These are phyloP conservation scores for Amblyopsis hoosieri DNA, from an alignment of 2,797 vertebrate species.

Conservation along the genomic window DNA sequence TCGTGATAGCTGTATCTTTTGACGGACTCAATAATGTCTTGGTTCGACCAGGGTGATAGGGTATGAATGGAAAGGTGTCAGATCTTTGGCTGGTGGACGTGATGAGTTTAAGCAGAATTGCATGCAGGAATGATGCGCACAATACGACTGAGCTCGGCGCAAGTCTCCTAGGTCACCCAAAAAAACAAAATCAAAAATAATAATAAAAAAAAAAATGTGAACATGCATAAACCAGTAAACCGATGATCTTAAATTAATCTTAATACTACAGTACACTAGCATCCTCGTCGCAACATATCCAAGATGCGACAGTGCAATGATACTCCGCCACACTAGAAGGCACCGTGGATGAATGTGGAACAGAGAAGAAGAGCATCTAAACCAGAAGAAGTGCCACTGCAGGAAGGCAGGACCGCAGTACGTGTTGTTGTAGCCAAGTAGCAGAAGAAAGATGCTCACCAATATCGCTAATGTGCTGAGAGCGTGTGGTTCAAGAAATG, in stretches of 20 bases:
- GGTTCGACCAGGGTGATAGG: background rate
- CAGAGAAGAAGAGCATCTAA: background rate
- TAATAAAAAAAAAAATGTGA: background rate
- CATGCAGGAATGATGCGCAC: slow-evolving; percentile 39
- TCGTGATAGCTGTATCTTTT: slow-evolving; percentile 11
- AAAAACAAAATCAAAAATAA: background rate
- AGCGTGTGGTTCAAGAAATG: slow-evolving; percentile 68
- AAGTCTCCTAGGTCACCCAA: slow-evolving; percentile 46
- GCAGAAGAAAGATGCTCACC: slow-evolving; percentile 72
- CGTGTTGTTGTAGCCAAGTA: slow-evolving; percentile 11
- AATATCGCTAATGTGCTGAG: slow-evolving; percentile 73
- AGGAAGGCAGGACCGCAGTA: slow-evolving; percentile 47
- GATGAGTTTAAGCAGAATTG: slow-evolving; percentile 2
- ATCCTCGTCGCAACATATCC: too few species aligned
- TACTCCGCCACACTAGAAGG: background rate
- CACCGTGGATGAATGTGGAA: background rate
- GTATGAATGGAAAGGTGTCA: slow-evolving; percentile 19
- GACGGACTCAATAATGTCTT: background rate
- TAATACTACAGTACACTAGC: too few species aligned
- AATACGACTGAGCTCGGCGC: slow-evolving; percentile 26
- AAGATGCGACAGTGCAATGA: too few species aligned
- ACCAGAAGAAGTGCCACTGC: slow-evolving; percentile 38
- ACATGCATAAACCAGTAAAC: too few species aligned
- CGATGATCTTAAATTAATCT: too few species aligned
- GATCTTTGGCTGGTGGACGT: slow-evolving; percentile 17